Evolutionary conservation across 2,113 vertebrate species (phyloP), one percentile per base, ranked within the genome.

Genomic region (Columba janthina): DNA sequence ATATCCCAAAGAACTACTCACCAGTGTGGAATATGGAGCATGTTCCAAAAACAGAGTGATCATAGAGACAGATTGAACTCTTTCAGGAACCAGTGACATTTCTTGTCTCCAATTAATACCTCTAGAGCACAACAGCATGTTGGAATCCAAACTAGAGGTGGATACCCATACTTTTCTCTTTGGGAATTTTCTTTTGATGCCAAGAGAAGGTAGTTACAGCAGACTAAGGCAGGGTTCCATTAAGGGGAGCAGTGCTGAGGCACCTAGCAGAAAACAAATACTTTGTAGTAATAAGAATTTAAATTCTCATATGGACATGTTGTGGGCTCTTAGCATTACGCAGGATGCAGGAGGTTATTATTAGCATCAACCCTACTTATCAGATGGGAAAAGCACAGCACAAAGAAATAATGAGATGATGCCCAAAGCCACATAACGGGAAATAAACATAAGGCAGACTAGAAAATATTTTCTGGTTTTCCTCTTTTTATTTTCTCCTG

Each of bases 331-430:
- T 66, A 76, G 24, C 34, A 36, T 83, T 66, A 58, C 2, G 6
- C 36, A 66, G 46, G 32, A 61, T 40, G 42, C 50, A 88, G 20
- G 36, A 79, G 60, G 53, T 57, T 94, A 77, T 91, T 80, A 66
- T 71, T 93, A 94, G 48, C 16, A 77, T 64, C 78, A 83, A 28
- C 65, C 50, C 16, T 74, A 7, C 18, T 67, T 90, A 86, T 86
- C 83, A 90, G 75, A 90, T 65, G 31, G 34, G 42, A 74, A 91
- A 88, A 88, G 11, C 44, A 67, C 28, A 48, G n/a, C 57, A 72
- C 40, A 84, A 86, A 89, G 51, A 93, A 92, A 88, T 65, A 60
- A 81, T 57, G 50, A 90, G 36, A 89, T 74, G 44, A 86, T 80
- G 26, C 57, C 61, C 2, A 6, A 90, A 86, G 42, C 17, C 44